Percentiles rank a stretch among this genome's conserved stretches.
These are phyloP conservation scores for Aurelia sp. DNA, from an alignment of 30 jellyfish, hydroid and myxozoan species.

Conservation along the genomic window DNA sequence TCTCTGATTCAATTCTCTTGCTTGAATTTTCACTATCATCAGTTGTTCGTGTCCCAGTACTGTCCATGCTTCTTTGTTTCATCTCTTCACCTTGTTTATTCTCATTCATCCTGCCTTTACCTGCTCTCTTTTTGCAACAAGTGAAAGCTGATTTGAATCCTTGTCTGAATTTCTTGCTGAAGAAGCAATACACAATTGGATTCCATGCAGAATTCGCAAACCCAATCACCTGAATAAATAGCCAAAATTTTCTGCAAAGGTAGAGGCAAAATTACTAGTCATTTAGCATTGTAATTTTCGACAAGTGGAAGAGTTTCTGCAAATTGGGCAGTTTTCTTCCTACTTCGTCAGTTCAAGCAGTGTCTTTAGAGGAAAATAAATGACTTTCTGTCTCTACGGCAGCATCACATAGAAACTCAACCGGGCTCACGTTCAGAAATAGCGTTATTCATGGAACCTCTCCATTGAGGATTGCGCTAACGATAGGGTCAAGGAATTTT, in stretches of 20 bases:
- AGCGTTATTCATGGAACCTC: no score
- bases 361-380: background rate
- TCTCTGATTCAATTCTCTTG: no score
- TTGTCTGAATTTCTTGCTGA: conserved; percentile 57
- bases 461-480: no score
- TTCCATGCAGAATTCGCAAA: conserved; percentile 70
- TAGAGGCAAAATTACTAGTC: background rate
- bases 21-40: no score
- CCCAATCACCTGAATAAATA: conserved; percentile 48
- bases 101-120: background rate
- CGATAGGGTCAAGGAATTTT: no score
- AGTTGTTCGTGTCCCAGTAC: no score
- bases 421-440: no score
- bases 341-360: no score
- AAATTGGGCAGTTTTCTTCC: no score
- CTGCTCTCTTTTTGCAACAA: conserved; percentile 19
- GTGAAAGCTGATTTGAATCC: conserved; percentile 40
- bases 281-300: background rate
- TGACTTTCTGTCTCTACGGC: background rate
- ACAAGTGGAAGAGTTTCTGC: background rate
- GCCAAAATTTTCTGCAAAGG: conserved; percentile 38
- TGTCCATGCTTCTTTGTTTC: no score
- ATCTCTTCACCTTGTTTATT: no score
- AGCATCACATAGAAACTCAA: no score
- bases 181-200: conserved; percentile 52